A percentile compares a stretch with the other conserved stretches of the same genome.
These are phyloP conservation scores for Bombus superbus DNA, from an alignment of 1,140 invertebrate genomes.

Conservation along the genomic window DNA sequence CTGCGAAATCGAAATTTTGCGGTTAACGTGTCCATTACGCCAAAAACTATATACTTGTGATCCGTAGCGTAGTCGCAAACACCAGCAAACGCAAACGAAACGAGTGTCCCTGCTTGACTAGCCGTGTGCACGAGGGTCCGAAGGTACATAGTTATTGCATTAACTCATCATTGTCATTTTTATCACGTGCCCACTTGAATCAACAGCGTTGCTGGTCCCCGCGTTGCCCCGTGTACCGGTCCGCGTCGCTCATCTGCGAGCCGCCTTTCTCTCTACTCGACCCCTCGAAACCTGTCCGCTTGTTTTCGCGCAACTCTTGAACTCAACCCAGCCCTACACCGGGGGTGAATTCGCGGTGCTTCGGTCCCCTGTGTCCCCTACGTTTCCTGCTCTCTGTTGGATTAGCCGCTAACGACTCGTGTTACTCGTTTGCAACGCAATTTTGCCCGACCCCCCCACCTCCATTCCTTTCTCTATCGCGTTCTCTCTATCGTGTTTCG, in stretches of 20 bases:
- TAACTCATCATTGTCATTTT: constrained; percentile 83
- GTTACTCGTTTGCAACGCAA: constrained; percentile 76
- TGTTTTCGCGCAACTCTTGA: constrained; percentile 75
- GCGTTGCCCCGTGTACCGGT: not conserved
- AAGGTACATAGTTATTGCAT: constrained; percentile 81
- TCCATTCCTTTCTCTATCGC: not conserved
- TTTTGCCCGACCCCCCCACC: constrained; percentile 55
- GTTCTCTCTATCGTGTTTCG: not conserved
- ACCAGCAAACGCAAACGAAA: constrained; percentile 32
- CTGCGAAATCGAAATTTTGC: not conserved
- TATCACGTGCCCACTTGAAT: constrained; percentile 80
- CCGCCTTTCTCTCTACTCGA: constrained; percentile 43
- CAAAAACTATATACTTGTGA: not conserved
- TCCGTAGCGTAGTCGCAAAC: not conserved
- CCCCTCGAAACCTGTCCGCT: constrained; percentile 60
- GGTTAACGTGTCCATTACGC: not conserved
- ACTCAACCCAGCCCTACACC: constrained; percentile 28
- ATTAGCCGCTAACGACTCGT: constrained; percentile 79
- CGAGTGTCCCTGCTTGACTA: not conserved
- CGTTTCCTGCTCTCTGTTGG: constrained; percentile 62
- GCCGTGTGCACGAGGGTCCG: constrained; percentile 59
- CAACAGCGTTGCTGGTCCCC: constrained; percentile 60
- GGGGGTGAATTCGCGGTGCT: constrained; percentile 32
- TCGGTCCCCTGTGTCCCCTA: constrained; percentile 12
- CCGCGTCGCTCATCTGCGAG: constrained; percentile 43